phyloP scores from a whole-genome alignment of 2,113 vertebrate species.

The Plecotus auritus region DNA sequence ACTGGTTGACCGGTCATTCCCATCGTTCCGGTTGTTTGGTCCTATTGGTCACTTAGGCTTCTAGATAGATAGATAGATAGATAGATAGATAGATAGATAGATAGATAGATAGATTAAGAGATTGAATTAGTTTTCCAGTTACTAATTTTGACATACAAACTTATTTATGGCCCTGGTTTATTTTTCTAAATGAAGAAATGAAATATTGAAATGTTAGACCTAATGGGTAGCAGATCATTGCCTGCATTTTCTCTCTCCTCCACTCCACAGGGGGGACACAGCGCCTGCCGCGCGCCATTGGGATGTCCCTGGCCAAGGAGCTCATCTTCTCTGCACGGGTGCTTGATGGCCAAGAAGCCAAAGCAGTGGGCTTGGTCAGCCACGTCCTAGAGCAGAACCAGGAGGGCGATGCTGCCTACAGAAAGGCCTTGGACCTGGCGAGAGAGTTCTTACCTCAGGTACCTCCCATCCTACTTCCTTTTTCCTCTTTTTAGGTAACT shows the following conservation, averaged over 20 bases:
- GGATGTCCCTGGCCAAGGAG: constrained; percentile 93
- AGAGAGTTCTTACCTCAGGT: constrained; percentile 97
- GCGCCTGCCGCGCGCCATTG: constrained; percentile 90
- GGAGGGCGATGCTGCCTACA: constrained; percentile 93
- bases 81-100: no score
- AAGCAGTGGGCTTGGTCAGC: constrained; percentile 89
- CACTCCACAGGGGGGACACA: constrained; percentile 90
- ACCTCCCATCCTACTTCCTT: background rate
- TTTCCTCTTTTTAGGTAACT: background rate
- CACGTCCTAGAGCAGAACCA: constrained; percentile 93
- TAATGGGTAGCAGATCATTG: background rate
- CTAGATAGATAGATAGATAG: no score
- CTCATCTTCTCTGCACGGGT: constrained; percentile 94
- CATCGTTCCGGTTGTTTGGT: no score
- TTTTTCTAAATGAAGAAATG: background rate
- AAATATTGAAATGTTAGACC: background rate
- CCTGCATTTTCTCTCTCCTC: background rate
- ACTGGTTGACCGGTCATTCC: no score
- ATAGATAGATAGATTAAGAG: no score
- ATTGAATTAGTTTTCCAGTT: background rate
- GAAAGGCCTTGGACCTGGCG: constrained; percentile 90
- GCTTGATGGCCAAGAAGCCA: constrained; percentile 91
- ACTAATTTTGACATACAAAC: background rate
- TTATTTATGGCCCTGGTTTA: background rate
- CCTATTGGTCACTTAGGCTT: no score